A percentile compares a stretch with the other conserved stretches of the same genome.
Conservation (phyloP, 1,140 invertebrate genomes). For the Caenorhabditis inopinata region DNA sequence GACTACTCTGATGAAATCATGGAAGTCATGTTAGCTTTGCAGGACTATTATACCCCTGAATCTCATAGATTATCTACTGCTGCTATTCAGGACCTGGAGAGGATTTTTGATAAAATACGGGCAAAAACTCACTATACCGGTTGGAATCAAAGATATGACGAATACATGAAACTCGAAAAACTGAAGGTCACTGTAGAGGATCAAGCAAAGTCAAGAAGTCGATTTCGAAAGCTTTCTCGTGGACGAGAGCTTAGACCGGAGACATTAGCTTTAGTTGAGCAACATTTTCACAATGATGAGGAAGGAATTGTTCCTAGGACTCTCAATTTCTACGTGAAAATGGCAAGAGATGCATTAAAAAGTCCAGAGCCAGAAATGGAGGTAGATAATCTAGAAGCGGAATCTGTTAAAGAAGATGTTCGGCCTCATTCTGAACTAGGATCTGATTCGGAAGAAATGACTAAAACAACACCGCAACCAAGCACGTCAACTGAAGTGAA, state of each 20-base stretch:
- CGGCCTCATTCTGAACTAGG: no score
- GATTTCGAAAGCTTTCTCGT: neutral
- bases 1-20: neutral
- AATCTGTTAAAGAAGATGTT: no score
- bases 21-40: neutral
- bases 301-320: neutral
- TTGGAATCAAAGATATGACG: neutral
- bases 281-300: neutral
- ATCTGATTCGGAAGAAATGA: no score
- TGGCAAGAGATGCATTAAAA: no score
- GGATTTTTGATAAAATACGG: neutral
- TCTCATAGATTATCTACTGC: no score
- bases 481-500: no score
- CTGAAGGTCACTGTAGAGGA: neutral
- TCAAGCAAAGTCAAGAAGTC: neutral
- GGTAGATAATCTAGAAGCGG: no score
- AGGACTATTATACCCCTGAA: no score
- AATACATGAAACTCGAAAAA: neutral
- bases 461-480: no score
- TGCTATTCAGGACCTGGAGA: neutral
- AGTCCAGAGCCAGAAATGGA: no score
- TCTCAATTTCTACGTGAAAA: no score
- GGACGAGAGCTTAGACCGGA: neutral
- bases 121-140: neutral
- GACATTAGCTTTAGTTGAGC: neutral